These are phyloP conservation scores for Fundulus diaphanus DNA, from an alignment of 2,797 vertebrate species.

Conservation along the genomic window DNA sequence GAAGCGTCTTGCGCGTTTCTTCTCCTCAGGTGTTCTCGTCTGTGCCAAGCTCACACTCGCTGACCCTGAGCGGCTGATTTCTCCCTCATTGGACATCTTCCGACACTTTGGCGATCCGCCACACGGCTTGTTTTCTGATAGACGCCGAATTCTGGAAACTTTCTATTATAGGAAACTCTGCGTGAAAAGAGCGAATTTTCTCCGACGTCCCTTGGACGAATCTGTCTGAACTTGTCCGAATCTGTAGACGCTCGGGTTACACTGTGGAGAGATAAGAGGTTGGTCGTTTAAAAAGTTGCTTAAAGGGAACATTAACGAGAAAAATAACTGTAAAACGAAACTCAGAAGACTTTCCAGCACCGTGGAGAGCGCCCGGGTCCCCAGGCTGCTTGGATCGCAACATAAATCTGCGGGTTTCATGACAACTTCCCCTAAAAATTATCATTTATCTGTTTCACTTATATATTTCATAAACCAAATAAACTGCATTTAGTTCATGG, in stretches of 20 bases:
- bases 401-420: rapidly evolving
- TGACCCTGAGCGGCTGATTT: constrained; percentile 33
- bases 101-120: constrained; percentile 2
- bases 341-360: constrained; percentile 60
- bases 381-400: not conserved
- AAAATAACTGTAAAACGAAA: not conserved
- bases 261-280: constrained; percentile 30
- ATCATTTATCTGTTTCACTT: rapidly evolving
- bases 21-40: constrained; percentile 41
- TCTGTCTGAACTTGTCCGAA: constrained; percentile 11
- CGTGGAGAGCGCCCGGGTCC: constrained; percentile 65
- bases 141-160: not conserved
- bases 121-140: not conserved
- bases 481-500: not conserved
- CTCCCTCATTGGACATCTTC: constrained; percentile 49
- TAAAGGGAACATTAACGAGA: not conserved
- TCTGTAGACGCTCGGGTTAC: constrained; percentile 12
- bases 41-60: constrained; percentile 26
- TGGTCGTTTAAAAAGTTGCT: not conserved
- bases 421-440: not conserved
- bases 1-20: constrained; percentile 47
- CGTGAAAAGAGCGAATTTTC: constrained; percentile 8
- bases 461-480: not conserved
- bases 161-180: not conserved
- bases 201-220: constrained; percentile 18